Percentiles rank a stretch among this genome's conserved stretches.
These are phyloP conservation scores for Salarias fasciatus DNA, from an alignment of 2,797 vertebrate species.

Conservation along the genomic window DNA sequence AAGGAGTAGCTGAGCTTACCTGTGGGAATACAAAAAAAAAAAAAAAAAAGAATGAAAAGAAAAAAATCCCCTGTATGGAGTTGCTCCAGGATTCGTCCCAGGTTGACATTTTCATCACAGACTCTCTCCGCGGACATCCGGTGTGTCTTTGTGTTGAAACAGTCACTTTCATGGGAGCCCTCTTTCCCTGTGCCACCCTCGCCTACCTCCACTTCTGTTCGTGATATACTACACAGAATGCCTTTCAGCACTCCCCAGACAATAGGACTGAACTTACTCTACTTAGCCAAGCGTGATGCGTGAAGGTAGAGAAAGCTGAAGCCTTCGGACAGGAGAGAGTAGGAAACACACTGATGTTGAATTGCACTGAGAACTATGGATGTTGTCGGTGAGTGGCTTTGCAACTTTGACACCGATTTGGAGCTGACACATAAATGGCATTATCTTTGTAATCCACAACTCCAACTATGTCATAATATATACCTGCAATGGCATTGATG, in stretches of 20 bases:
- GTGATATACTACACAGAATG: slow-evolving; percentile 62
- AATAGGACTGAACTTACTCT: slow-evolving; percentile 41
- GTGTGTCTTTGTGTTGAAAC: slow-evolving; percentile 62
- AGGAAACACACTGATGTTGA: slow-evolving; percentile 1
- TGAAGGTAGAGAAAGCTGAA: slow-evolving; percentile 33
- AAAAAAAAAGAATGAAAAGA: too few species aligned
- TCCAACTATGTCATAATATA: too few species aligned
- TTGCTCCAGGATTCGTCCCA: slow-evolving; percentile 34
- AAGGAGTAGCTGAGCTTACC: too few species aligned
- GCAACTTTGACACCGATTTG: too few species aligned
- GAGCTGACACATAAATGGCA: too few species aligned
- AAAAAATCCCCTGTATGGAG: slow-evolving; percentile 3
- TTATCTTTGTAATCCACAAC: too few species aligned
- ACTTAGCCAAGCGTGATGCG: slow-evolving; percentile 27
- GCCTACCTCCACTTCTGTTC: slow-evolving; percentile 60
- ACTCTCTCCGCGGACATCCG: slow-evolving; percentile 31
- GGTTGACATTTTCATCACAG: slow-evolving; percentile 41
- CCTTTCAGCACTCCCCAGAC: slow-evolving; percentile 65
- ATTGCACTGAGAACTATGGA: background rate
- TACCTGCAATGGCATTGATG: too few species aligned
- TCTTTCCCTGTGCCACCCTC: slow-evolving; percentile 40
- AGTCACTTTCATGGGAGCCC: slow-evolving; percentile 56
- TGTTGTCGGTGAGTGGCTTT: background rate
- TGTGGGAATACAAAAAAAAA: too few species aligned
- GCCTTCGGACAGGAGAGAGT: slow-evolving; percentile 27